Evolutionary conservation across 2,113 vertebrate genomes (phyloP), one percentile per base, ranked within the genome.

Genomic region (Halichoerus grypus): DNA sequence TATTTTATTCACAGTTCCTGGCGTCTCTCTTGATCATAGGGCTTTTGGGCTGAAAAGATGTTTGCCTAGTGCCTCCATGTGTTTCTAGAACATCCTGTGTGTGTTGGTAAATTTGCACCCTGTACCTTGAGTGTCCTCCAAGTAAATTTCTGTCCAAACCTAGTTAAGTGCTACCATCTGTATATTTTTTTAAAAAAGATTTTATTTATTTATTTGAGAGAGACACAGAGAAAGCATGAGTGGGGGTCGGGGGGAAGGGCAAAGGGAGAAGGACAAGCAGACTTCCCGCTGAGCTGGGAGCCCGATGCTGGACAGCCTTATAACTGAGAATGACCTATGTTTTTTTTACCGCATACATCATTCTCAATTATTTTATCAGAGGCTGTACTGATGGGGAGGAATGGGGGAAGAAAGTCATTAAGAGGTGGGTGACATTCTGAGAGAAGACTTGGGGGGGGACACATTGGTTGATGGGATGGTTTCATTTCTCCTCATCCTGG

Each of bases 1-100:
- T 53, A 67, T 81, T 72, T 81, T 91, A 96, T 80, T 14, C 10
- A 46, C 80, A 61, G 71, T 63, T 88, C 79, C 77, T 96, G 49
- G 4, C 26, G 31, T 51, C 53, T 80, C 69, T 91, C 94, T 72
- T 33, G 36, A 88, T 91, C 36, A 0, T 9, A 46, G 28, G 77
- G 77, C 67, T 95, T 89, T 77, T 2, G 42, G 69, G 88, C 71
- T 94, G 77, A 77, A 89, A 95, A 91, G 15, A 90, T 0, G 0
- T 91, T 42, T 85, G 92, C 80, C 51, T 77, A 1, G 18, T 84
- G 61, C 59, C 59, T 81, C 33, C 31, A 5, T 4, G 42, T 31
- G 16, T 90, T 72, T 10, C 42, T 14, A 67, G 92, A 95, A 81
- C 95, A 86, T 61, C 65, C 0, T 3, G 53, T 1, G 4, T 1